These are phyloP conservation scores for Anolis apletophallus DNA, from an alignment of 2,797 vertebrate genomes.

Conservation along the genomic window DNA sequence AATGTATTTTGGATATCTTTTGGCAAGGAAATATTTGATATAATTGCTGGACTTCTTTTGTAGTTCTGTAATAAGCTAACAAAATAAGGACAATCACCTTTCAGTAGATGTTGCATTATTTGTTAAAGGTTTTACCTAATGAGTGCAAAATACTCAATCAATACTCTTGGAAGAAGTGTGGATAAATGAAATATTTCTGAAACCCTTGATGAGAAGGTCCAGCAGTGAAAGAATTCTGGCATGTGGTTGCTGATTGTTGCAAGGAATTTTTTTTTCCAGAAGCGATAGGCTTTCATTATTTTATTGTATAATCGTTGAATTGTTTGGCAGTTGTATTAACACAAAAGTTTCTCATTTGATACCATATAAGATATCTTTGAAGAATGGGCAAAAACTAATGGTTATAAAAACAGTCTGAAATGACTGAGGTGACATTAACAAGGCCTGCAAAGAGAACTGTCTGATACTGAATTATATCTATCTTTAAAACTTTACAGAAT, in stretches of 20 bases:
- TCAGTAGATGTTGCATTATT: not conserved
- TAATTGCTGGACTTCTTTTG: not conserved
- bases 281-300: not conserved
- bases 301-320: not conserved
- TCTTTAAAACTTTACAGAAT: not conserved
- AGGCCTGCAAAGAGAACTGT: not conserved
- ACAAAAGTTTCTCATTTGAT: not conserved
- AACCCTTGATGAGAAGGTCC: not conserved
- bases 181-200: not conserved
- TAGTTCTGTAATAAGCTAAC: not conserved
- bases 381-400: not conserved
- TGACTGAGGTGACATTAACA: not conserved
- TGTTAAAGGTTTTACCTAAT: not conserved
- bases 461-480: not conserved
- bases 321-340: not conserved
- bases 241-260: not conserved
- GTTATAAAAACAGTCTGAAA: not conserved
- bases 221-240: not conserved
- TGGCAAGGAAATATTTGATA: not conserved
- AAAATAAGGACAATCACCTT: not conserved
- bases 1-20: no score
- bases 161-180: not conserved
- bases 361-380: not conserved
- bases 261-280: not conserved
- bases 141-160: not conserved